Evolutionary conservation across 2,797 vertebrate genomes (phyloP).

Genomic region (Sebastes iracundus): DNA sequence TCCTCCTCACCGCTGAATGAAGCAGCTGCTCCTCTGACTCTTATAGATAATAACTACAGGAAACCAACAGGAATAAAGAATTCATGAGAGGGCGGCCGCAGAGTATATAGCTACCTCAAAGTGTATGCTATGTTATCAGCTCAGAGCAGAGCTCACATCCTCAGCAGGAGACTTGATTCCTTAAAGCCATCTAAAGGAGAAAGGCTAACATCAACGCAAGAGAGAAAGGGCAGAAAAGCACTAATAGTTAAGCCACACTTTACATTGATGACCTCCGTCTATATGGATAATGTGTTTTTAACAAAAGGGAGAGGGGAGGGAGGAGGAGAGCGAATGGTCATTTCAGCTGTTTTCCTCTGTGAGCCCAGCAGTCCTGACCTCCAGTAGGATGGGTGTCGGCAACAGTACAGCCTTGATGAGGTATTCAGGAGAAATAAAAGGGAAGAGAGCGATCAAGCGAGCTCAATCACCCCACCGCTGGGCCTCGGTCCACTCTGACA

Average conservation of each 20-base stretch:
- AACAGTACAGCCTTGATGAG: neutral
- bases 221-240: neutral
- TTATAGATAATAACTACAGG: slow-evolving; percentile 58
- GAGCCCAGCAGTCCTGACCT: neutral
- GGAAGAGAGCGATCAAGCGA: neutral
- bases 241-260: slow-evolving; percentile 15
- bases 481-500: slow-evolving; percentile 7
- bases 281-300: slow-evolving; percentile 29
- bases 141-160: slow-evolving; percentile 21
- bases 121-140: slow-evolving; percentile 35
- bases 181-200: slow-evolving; percentile 13
- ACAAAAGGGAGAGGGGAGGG: neutral
- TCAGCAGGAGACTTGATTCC: slow-evolving; percentile 23
- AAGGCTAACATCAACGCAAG: neutral
- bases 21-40: slow-evolving; percentile 31
- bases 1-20: slow-evolving; percentile 8
- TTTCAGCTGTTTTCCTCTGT: slow-evolving; percentile 9
- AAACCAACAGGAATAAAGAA: slow-evolving; percentile 69
- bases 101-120: slow-evolving; percentile 23
- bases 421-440: neutral
- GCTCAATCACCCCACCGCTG: neutral
- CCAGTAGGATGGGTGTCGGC: neutral
- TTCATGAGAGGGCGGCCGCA: slow-evolving; percentile 61
- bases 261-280: slow-evolving; percentile 2
- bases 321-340: neutral